phyloP scores from a whole-genome alignment of 2,888 invertebrate species.

The Drosophila anomalata region DNA sequence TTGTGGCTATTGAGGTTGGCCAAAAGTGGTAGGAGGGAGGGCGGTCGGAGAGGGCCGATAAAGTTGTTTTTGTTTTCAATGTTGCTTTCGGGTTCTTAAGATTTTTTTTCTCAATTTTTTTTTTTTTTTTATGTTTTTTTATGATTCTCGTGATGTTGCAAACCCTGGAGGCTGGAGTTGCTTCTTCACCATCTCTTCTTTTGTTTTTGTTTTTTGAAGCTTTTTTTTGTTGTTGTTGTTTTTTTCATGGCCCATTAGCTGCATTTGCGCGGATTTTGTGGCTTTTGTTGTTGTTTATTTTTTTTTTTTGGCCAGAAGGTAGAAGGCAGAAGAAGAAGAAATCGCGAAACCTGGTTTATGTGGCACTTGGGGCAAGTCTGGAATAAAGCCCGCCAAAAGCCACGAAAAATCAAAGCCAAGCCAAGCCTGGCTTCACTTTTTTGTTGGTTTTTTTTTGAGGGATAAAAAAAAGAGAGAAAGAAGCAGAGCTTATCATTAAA shows the following conservation, averaged over 20 bases:
- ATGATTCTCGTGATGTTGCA: conserved; percentile 22
- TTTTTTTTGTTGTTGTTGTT: conserved; percentile 19
- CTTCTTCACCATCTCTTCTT: conserved; percentile 17
- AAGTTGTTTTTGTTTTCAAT: conserved; percentile 10
- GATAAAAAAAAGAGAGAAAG: neutral
- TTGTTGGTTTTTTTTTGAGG: neutral
- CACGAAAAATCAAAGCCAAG: conserved; percentile 31
- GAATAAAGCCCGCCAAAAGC: conserved; percentile 67
- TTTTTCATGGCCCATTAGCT: conserved; percentile 59
- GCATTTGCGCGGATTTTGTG: conserved; percentile 47
- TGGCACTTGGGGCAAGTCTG: conserved; percentile 69
- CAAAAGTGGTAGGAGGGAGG: conserved; percentile 38
- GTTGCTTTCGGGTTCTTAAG: conserved; percentile 8
- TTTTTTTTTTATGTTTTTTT: neutral
- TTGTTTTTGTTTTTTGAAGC: conserved; percentile 16
- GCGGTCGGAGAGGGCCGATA: conserved; percentile 10
- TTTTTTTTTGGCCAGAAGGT: conserved; percentile 9
- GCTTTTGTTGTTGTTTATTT: conserved; percentile 18
- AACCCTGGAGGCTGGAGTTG: conserved; percentile 30
- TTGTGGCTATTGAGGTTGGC: conserved; percentile 69
- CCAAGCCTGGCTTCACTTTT: conserved; percentile 29
- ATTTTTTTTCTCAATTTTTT: neutral
- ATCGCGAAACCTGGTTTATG: conserved; percentile 49
- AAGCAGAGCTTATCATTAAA: conserved; percentile 36
- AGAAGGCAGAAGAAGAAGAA: neutral